phyloP scores from a whole-genome alignment of 2,888 invertebrate species.

The Drosophila phalerata region DNA sequence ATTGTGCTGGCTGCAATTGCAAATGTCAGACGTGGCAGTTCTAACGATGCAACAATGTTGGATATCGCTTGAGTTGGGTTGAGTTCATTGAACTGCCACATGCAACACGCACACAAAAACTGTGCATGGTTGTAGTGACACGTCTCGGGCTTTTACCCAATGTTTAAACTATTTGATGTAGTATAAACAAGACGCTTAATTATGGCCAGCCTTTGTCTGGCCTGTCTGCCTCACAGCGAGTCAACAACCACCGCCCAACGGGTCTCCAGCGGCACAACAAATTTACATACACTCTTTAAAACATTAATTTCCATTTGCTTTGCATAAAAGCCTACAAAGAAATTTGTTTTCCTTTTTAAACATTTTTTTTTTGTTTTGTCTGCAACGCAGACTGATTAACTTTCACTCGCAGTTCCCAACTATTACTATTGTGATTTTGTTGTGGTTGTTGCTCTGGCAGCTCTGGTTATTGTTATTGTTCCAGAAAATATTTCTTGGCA shows the following conservation, averaged over 20 bases:
- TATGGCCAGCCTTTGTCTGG: constrained; percentile 40
- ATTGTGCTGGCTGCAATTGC: constrained; percentile 50
- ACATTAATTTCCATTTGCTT: constrained; percentile 56
- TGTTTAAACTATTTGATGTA: constrained; percentile 61
- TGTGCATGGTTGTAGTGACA: constrained; percentile 17
- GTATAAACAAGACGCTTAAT: constrained; percentile 65
- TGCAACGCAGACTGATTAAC: constrained; percentile 47
- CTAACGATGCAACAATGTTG: constrained; percentile 27
- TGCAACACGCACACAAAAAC: constrained; percentile 11
- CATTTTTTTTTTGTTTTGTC: constrained; percentile 35
- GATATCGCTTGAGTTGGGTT: neutral
- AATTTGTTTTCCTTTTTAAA: constrained; percentile 49
- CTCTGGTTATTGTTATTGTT: constrained; percentile 30
- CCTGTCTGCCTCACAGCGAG: constrained; percentile 4
- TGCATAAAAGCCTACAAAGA: constrained; percentile 49
- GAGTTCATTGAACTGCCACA: constrained; percentile 48
- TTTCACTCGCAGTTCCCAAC: constrained; percentile 66
- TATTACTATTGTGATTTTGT: constrained; percentile 38
- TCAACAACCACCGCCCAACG: constrained; percentile 10
- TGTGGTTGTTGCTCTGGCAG: constrained; percentile 27
- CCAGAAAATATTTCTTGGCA: constrained; percentile 33
- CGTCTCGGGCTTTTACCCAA: constrained; percentile 37
- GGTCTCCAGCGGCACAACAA: constrained; percentile 13
- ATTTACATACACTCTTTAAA: constrained; percentile 46
- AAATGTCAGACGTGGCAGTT: constrained; percentile 54